Evolutionary conservation across 1,140 invertebrate species (phyloP).

Genomic region (Formica exsecta): DNA sequence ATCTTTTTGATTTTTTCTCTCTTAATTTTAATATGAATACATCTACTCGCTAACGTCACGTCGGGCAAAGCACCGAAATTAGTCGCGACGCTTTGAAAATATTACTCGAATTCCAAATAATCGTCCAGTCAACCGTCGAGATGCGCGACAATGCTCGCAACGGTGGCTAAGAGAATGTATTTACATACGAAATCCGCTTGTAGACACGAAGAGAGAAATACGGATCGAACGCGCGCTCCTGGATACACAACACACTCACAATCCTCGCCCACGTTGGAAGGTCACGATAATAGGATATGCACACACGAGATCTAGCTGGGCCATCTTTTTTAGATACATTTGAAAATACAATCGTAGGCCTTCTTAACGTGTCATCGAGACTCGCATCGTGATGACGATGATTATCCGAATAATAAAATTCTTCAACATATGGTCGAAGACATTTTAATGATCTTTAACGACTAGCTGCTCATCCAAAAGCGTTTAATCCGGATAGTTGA

Average conservation of each 20-base stretch:
- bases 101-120: conserved; percentile 22
- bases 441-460: neutral
- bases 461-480: neutral
- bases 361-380: conserved; percentile 25
- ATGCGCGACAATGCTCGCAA: neutral
- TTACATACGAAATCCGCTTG: conserved; percentile 45
- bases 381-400: neutral
- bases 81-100: conserved; percentile 23
- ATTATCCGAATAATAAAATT: neutral
- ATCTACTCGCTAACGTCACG: neutral
- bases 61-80: neutral
- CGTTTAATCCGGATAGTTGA: conserved; percentile 9
- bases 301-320: neutral
- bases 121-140: neutral
- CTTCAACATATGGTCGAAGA: neutral
- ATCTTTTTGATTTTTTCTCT: conserved; percentile 12
- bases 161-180: conserved; percentile 29
- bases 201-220: neutral
- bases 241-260: neutral
- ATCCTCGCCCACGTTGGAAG: neutral
- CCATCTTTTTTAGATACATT: conserved; percentile 9
- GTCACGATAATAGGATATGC: conserved; percentile 11
- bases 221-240: too few species aligned
- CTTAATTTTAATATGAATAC: conserved; percentile 34
- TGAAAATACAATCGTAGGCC: conserved; percentile 47